phyloP scores from a whole-genome alignment of 2,113 vertebrate genomes.

The Lucifuga dentata region DNA sequence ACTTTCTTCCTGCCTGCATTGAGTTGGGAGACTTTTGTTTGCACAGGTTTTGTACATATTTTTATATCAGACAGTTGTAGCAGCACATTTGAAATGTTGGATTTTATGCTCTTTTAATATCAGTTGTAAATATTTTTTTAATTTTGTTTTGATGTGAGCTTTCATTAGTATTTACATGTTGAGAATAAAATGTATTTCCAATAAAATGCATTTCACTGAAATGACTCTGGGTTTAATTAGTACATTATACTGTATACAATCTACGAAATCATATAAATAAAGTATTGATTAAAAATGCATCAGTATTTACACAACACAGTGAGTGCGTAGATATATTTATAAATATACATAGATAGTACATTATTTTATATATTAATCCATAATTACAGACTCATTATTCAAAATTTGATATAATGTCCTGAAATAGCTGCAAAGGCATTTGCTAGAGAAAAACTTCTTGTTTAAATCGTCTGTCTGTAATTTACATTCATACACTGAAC shows the following conservation, averaged over 20 bases:
- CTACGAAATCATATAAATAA: slow-evolving; percentile 54
- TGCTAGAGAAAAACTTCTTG: neutral
- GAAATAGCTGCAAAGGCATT: neutral
- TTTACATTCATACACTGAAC: neutral
- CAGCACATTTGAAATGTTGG: slow-evolving; percentile 46
- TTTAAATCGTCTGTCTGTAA: neutral
- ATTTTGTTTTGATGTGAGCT: neutral
- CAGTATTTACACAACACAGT: slow-evolving; percentile 39
- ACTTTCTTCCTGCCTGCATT: neutral
- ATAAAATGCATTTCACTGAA: slow-evolving; percentile 46
- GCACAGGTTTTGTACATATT: slow-evolving; percentile 49
- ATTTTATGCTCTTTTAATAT: slow-evolving; percentile 6
- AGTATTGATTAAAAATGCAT: slow-evolving; percentile 20
- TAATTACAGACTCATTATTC: slow-evolving; percentile 12
- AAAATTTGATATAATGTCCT: neutral
- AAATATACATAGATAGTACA: slow-evolving; percentile 11
- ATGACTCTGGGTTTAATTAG: slow-evolving; percentile 30
- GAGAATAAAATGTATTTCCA: slow-evolving; percentile 37
- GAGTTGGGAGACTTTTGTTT: slow-evolving; percentile 31
- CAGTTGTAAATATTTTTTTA: slow-evolving; percentile 28
- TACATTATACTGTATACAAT: slow-evolving; percentile 35
- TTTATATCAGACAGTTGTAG: slow-evolving; percentile 68
- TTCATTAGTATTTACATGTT: slow-evolving; percentile 23
- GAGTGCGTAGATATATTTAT: neutral
- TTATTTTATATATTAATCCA: slow-evolving; percentile 23